Evolutionary conservation across 1,140 invertebrate genomes (phyloP), one percentile per base, ranked within the genome.

Genomic region (Calliopsis andreniformis): DNA sequence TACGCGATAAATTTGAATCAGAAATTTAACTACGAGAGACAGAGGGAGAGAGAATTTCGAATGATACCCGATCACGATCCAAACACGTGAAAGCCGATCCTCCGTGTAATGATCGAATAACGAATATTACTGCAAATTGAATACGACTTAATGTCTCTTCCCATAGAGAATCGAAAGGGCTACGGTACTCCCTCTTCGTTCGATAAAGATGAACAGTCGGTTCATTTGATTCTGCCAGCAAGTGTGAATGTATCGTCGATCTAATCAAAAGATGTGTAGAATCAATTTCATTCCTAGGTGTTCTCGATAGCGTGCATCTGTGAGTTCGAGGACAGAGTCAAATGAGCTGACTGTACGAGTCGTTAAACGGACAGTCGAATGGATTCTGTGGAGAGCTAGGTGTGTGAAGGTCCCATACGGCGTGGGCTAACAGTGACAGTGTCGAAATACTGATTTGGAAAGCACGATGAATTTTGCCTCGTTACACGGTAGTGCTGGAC

Each of bases 301-400:
- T n/a, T n/a, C n/a, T n/a, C n/a, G n/a, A n/a, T n/a, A n/a, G n/a
- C n/a, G n/a, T n/a, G n/a, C n/a, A n/a, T n/a, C n/a, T n/a, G n/a
- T n/a, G n/a, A n/a, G n/a, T n/a, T n/a, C n/a, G n/a, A n/a, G n/a
- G n/a, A n/a, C n/a, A n/a, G n/a, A n/a, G n/a, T n/a, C n/a, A n/a
- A n/a, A n/a, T n/a, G n/a, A n/a, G n/a, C n/a, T n/a, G n/a, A n/a
- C n/a, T n/a, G 49, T 14, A 39, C n/a, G 14, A 8, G 20, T 67
- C 71, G 62, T 76, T 76, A 76, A 68, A 58, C 55, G 55, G 59
- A n/a, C n/a, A n/a, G n/a, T n/a, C 64, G 42, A 62, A 71, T 62
- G n/a, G n/a, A 69, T 55, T 56, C 45, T n/a, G 18, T 59, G 39
- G 42, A 6, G 8, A 23, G 43, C 28, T 28, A 20, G 66, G 10